phyloP scores from a whole-genome alignment of 2,797 vertebrate genomes.

The Labroides dimidiatus region DNA sequence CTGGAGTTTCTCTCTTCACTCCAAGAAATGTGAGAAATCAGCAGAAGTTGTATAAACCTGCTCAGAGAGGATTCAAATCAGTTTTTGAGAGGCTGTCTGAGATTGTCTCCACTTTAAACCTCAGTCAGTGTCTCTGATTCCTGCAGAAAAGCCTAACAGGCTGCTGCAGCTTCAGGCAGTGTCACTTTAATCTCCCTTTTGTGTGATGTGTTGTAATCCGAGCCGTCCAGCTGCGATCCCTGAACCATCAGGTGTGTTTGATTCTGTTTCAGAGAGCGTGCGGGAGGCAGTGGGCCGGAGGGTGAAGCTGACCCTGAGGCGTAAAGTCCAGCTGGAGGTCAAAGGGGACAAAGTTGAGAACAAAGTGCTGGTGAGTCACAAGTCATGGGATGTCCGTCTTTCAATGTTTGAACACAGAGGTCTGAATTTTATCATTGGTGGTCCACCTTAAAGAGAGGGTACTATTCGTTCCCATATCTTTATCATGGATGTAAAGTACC shows the following conservation, averaged over 20 bases:
- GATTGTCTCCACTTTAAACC: no score
- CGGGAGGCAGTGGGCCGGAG: slow-evolving; percentile 91
- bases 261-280: slow-evolving; percentile 86
- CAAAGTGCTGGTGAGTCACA: slow-evolving; percentile 90
- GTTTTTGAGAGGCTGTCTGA: no score
- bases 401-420: no score
- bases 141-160: no score
- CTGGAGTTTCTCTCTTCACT: not conserved
- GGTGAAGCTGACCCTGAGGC: slow-evolving; percentile 90
- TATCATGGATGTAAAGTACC: no score
- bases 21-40: not conserved
- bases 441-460: no score
- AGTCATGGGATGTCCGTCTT: not conserved
- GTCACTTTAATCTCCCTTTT: not conserved
- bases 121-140: no score
- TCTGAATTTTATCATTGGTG: no score
- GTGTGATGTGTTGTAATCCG: slow-evolving; percentile 11
- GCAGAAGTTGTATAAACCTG: not conserved
- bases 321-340: slow-evolving; percentile 91
- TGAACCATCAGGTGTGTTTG: not conserved
- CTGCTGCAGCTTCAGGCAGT: no score
- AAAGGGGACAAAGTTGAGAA: slow-evolving; percentile 94
- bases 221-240: not conserved
- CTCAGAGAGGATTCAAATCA: not conserved
- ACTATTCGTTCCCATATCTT: no score